Percentiles rank a stretch among this genome's conserved stretches.
These are phyloP conservation scores for Melanostigma gelatinosum DNA, from an alignment of 2,113 vertebrate species.

Conservation along the genomic window DNA sequence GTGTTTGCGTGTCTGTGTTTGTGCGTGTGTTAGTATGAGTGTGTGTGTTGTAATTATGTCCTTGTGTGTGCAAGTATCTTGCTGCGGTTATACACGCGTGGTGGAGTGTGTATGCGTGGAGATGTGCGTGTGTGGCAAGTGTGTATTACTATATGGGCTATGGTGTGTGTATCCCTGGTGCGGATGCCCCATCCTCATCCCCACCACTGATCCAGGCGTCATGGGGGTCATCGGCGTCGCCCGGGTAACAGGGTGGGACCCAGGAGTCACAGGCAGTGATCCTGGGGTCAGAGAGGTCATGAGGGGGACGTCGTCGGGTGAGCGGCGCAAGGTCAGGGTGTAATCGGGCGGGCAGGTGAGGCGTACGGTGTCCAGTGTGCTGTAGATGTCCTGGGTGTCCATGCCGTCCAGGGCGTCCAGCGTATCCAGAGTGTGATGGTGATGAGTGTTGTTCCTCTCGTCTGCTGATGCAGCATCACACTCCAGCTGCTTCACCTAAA, in stretches of 20 bases:
- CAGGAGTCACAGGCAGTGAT: conserved; percentile 78
- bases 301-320: conserved; percentile 93
- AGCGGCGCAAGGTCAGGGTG: conserved; percentile 92
- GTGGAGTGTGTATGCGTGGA: conserved; percentile 90
- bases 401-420: conserved; percentile 79
- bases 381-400: conserved; percentile 83
- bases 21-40: conserved; percentile 4
- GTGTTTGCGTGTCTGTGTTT: conserved; percentile 16
- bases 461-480: conserved; percentile 91
- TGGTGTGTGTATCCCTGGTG: conserved; percentile 90
- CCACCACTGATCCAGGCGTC: conserved; percentile 92
- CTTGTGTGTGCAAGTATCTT: conserved; percentile 48
- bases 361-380: conserved; percentile 87
- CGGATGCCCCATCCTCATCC: conserved; percentile 91
- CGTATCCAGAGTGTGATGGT: conserved; percentile 80
- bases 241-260: conserved; percentile 79
- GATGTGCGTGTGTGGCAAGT: conserved; percentile 92
- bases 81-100: conserved; percentile 92
- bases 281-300: conserved; percentile 91
- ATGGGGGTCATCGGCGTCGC: conserved; percentile 88
- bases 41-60: conserved; percentile 37
- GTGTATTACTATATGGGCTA: conserved; percentile 93
- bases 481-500: conserved; percentile 91
- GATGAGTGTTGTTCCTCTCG: conserved; percentile 83
- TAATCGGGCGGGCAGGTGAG: conserved; percentile 95